Evolutionary conservation across 2,113 vertebrate species (phyloP).

Genomic region (Regulus satrapa): DNA sequence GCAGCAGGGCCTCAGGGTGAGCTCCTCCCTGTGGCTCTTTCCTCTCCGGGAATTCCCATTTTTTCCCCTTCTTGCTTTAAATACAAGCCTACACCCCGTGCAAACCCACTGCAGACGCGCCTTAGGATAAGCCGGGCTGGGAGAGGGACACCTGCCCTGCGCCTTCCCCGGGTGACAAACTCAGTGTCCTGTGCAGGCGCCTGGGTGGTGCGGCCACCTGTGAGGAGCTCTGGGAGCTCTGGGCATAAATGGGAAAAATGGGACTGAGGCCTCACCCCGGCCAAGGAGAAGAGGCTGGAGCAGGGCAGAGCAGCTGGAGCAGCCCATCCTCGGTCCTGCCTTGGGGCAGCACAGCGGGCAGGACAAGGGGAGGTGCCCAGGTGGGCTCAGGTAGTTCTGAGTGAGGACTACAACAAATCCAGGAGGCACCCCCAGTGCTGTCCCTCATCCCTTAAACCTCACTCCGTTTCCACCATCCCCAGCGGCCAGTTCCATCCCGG

Average conservation of each 20-base stretch:
- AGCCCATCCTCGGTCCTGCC: neutral
- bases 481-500: neutral
- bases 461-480: neutral
- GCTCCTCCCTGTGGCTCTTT: fast-evolving
- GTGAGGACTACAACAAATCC: neutral
- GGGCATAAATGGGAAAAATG: neutral
- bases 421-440: neutral
- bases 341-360: neutral
- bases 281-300: fast-evolving
- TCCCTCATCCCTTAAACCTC: neutral
- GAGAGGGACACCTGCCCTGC: neutral
- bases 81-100: fast-evolving
- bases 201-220: fast-evolving
- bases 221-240: neutral
- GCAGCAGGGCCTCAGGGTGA: constrained; percentile 11
- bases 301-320: neutral
- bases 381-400: neutral
- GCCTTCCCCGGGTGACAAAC: neutral
- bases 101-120: neutral
- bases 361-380: fast-evolving
- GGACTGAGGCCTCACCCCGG: neutral
- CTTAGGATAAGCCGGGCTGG: neutral
- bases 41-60: fast-evolving
- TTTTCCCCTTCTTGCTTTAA: neutral
- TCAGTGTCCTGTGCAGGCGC: neutral